These are phyloP conservation scores for Eleginops maclovinus DNA, from an alignment of 2,113 vertebrate species.

Conservation along the genomic window DNA sequence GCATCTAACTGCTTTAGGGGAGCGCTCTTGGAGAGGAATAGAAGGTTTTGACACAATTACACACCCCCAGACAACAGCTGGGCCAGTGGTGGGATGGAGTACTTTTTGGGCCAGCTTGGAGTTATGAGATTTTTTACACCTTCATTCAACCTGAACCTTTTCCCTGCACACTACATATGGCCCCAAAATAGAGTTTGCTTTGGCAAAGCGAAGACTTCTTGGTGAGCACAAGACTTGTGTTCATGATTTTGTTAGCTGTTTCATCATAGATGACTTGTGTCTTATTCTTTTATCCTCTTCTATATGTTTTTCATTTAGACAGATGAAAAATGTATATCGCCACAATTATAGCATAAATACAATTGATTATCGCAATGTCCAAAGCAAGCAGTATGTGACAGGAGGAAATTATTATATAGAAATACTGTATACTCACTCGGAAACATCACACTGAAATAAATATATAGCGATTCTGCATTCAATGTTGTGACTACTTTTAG, in stretches of 20 bases:
- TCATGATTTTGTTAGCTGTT: conserved; percentile 26
- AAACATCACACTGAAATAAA: too few relatives aligned
- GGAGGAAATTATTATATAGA: conserved; percentile 43
- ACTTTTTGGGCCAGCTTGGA: conserved; percentile 75
- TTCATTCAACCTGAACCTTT: conserved; percentile 63
- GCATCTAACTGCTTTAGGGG: conserved; percentile 97
- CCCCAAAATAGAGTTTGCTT: conserved; percentile 20
- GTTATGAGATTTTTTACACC: conserved; percentile 59
- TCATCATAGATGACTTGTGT: conserved; percentile 46
- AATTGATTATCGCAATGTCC: conserved; percentile 29
- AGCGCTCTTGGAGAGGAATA: conserved; percentile 87
- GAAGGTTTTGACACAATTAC: conserved; percentile 93
- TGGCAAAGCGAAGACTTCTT: conserved; percentile 38
- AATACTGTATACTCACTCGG: too few relatives aligned
- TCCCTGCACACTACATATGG: conserved; percentile 13
- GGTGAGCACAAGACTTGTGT: conserved; percentile 30
- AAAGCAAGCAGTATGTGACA: conserved; percentile 33
- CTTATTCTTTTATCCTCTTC: conserved; percentile 13
- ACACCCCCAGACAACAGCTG: conserved; percentile 92
- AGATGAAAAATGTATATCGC: conserved; percentile 37
- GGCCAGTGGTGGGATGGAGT: conserved; percentile 84
- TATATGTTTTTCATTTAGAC: conserved; percentile 39
- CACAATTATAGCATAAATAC: conserved; percentile 51
- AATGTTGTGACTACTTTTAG: not conserved
- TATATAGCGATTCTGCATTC: not conserved